phyloP scores from a whole-genome alignment of 2,888 invertebrate genomes.

The Eurois occulta region DNA sequence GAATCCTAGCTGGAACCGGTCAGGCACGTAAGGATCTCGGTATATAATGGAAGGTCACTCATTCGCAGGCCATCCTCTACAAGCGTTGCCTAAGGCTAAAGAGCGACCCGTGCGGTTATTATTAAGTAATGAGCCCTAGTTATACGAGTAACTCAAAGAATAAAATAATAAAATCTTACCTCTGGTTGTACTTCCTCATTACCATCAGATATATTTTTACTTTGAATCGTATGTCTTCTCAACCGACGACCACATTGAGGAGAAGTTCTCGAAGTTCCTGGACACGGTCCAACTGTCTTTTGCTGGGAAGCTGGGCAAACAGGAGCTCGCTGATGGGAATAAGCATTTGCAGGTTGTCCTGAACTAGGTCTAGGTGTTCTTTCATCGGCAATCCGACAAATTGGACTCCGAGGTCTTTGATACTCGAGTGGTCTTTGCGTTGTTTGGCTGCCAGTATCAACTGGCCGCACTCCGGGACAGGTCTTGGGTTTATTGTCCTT shows the following conservation, averaged over 20 bases:
- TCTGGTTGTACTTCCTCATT: constrained; percentile 43
- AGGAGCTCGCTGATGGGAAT: neutral
- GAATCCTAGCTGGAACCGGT: neutral
- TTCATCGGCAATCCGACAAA: constrained; percentile 10
- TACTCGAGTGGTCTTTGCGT: constrained; percentile 45
- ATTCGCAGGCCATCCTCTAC: neutral
- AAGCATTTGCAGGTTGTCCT: neutral
- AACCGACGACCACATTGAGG: neutral
- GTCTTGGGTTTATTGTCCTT: constrained; percentile 55
- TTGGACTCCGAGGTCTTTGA: neutral
- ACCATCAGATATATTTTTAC: neutral
- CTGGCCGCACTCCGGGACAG: constrained; percentile 60
- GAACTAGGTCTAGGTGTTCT: constrained; percentile 4
- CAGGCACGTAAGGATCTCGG: neutral
- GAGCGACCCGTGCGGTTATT: neutral
- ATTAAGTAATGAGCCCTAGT: neutral
- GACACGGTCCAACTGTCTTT: constrained; percentile 8
- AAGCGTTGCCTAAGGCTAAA: neutral
- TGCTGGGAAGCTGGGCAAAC: constrained; percentile 13
- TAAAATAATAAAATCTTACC: constrained; percentile 23
- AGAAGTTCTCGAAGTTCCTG: neutral
- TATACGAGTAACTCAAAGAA: neutral
- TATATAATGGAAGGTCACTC: neutral
- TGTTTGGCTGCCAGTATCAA: constrained; percentile 72
- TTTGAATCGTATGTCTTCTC: constrained; percentile 28